phyloP scores from a whole-genome alignment of 2,113 vertebrate genomes.

The Sprattus sprattus region DNA sequence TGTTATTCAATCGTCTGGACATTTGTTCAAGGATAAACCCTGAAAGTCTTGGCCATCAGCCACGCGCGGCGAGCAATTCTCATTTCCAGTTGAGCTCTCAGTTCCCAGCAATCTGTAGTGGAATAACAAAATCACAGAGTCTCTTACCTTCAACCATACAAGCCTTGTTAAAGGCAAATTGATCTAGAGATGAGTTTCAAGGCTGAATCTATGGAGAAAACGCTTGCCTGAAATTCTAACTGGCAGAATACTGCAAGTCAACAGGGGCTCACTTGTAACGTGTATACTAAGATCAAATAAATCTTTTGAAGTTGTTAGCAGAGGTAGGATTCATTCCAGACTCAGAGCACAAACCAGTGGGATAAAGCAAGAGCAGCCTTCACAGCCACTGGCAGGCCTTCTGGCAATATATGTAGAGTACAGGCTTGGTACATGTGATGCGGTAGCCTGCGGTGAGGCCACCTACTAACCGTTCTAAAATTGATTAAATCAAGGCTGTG shows the following conservation, averaged over 20 bases:
- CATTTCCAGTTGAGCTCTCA: not conserved
- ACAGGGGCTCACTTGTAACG: conserved; percentile 51
- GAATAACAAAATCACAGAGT: conserved; percentile 46
- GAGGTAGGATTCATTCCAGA: conserved; percentile 42
- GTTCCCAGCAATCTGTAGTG: not conserved
- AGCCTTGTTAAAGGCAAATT: conserved; percentile 43
- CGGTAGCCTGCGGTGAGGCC: conserved; percentile 57
- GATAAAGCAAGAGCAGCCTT: conserved; percentile 57
- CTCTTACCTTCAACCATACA: conserved; percentile 63
- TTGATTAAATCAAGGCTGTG: conserved; percentile 63
- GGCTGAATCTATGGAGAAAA: conserved; percentile 62
- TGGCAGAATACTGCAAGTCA: conserved; percentile 42
- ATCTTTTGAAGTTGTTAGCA: conserved; percentile 71
- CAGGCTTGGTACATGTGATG: conserved; percentile 57
- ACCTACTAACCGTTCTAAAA: conserved; percentile 67
- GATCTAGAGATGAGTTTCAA: conserved; percentile 54
- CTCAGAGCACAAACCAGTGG: conserved; percentile 52
- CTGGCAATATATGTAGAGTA: conserved; percentile 61
- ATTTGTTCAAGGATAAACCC: not conserved
- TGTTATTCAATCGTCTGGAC: not conserved
- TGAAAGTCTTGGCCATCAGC: not conserved
- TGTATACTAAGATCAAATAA: conserved; percentile 64
- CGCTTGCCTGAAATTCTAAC: conserved; percentile 43
- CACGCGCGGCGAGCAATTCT: not conserved
- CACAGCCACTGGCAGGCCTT: conserved; percentile 65